Conservation (phyloP, 2,797 vertebrate genomes). For the Tragopan temminckii region DNA sequence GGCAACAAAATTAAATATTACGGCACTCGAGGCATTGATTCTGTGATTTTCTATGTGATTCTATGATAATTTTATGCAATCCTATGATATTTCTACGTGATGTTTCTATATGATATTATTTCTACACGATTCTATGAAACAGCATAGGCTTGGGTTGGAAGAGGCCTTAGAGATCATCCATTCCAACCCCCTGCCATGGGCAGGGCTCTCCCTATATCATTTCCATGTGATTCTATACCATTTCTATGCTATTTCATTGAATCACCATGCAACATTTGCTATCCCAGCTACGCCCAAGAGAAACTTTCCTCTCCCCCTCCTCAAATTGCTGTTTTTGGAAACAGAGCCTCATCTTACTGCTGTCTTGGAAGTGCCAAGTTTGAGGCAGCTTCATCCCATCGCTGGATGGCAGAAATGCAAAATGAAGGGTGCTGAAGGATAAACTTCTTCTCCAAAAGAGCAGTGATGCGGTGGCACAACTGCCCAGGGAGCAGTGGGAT, state of each 20-base stretch:
- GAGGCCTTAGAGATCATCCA: no score
- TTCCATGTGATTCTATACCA: not conserved
- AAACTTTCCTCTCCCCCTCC: not conserved
- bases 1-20: not conserved
- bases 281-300: not conserved
- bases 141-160: no score
- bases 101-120: not conserved
- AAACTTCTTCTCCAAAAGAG: not conserved
- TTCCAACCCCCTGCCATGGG: no score
- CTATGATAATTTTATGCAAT: no score
- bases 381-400: fast-evolving
- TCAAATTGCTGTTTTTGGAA: not conserved
- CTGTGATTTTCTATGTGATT: not conserved
- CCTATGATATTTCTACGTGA: not conserved
- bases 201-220: not conserved
- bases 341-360: not conserved
- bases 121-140: not conserved
- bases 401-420: fast-evolving
- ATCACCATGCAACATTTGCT: not conserved
- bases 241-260: not conserved
- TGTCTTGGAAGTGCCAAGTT: not conserved
- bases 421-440: fast-evolving
- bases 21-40: fast-evolving
- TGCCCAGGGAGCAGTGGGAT: not conserved
- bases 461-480: not conserved